A percentile compares a stretch with the other conserved stretches of the same genome.
phyloP scores from a whole-genome alignment of 1,140 invertebrate species.

The Armadillidium nasatum region DNA sequence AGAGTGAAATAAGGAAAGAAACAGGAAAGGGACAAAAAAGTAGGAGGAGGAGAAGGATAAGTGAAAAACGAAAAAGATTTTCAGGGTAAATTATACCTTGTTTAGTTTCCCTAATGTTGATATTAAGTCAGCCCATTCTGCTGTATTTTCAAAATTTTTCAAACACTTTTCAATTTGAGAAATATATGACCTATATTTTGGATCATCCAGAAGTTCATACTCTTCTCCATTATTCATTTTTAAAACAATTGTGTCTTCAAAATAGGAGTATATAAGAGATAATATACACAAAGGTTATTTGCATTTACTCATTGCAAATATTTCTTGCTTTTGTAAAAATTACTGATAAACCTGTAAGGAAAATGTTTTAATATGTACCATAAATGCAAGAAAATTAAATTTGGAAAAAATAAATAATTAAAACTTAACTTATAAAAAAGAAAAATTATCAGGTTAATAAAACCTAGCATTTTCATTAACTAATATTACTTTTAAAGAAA shows the following conservation, averaged over 20 bases:
- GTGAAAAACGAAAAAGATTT: too few species aligned
- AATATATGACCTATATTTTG: slow-evolving; percentile 67
- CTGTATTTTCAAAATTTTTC: slow-evolving; percentile 88
- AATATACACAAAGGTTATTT: too few species aligned
- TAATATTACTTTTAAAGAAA: not conserved
- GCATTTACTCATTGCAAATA: too few species aligned
- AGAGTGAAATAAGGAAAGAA: not conserved
- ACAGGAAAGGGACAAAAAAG: not conserved
- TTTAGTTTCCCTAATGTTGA: slow-evolving; percentile 86
- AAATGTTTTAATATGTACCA: too few species aligned
- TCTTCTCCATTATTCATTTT: slow-evolving; percentile 55
- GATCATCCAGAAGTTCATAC: slow-evolving; percentile 67
- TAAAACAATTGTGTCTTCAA: too few species aligned
- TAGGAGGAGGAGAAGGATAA: not conserved
- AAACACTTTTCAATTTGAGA: slow-evolving; percentile 80
- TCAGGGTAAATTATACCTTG: slow-evolving; percentile 57
- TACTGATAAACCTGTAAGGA: too few species aligned
- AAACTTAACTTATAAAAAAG: too few species aligned
- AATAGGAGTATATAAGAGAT: too few species aligned
- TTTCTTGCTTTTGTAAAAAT: too few species aligned
- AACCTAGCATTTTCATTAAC: not conserved
- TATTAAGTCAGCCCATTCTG: slow-evolving; percentile 93
- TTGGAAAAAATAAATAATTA: too few species aligned
- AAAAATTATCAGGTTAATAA: not conserved
- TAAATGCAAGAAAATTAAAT: too few species aligned